These are phyloP conservation scores for Drosophila miranda DNA, from an alignment of 1,140 invertebrate genomes.

Conservation along the genomic window DNA sequence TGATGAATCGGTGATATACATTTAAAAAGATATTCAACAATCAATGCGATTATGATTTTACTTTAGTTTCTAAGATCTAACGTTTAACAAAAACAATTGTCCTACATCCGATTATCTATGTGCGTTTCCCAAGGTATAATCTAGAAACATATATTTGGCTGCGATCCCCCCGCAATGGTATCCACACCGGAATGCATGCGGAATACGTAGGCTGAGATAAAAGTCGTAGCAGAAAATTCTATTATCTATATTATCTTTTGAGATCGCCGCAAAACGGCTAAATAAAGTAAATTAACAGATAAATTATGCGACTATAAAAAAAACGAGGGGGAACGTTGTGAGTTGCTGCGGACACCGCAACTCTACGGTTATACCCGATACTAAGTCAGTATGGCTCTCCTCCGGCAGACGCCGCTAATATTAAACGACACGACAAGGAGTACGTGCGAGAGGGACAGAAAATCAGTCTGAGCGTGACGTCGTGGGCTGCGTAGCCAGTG, in stretches of 20 bases:
- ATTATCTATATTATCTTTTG: constrained; percentile 43
- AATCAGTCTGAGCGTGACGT: too few species aligned
- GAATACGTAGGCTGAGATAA: constrained; percentile 29
- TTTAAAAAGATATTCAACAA: constrained; percentile 46
- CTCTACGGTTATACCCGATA: too few species aligned
- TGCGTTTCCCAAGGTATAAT: background rate
- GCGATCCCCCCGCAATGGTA: background rate
- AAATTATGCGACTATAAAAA: background rate
- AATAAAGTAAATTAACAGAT: constrained; percentile 36
- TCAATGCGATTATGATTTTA: constrained; percentile 71
- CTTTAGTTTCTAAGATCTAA: constrained; percentile 62
- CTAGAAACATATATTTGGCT: constrained; percentile 17
- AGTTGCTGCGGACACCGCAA: constrained; percentile 94
- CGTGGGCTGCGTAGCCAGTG: too few species aligned
- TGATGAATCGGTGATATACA: constrained; percentile 60
- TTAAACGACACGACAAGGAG: too few species aligned
- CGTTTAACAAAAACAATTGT: constrained; percentile 38
- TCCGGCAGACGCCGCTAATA: too few species aligned
- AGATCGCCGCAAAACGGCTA: constrained; percentile 25
- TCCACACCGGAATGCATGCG: constrained; percentile 8
- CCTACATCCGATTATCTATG: constrained; percentile 3
- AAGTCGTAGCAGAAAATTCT: constrained; percentile 29
- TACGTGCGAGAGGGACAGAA: too few species aligned
- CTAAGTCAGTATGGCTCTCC: too few species aligned
- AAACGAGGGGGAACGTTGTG: too few species aligned